These are phyloP conservation scores for Sula dactylatra DNA, from an alignment of 2,113 vertebrate species.

Conservation along the genomic window DNA sequence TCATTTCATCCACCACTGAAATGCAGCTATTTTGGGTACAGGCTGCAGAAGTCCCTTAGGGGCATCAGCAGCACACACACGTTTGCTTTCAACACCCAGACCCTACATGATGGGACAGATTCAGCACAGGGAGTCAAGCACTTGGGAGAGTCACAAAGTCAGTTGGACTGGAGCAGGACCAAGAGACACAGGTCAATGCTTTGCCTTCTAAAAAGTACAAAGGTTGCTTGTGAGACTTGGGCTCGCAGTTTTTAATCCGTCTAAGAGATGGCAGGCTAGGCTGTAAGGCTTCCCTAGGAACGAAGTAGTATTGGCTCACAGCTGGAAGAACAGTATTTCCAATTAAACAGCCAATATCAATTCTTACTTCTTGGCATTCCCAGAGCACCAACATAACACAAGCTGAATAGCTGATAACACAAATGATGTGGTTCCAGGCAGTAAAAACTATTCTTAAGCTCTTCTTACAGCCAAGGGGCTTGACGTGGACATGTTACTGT, in stretches of 20 bases:
- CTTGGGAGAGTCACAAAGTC: not conserved
- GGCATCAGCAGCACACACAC: rapidly evolving
- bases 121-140: not conserved
- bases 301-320: rapidly evolving
- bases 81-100: not conserved
- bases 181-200: not conserved
- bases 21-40: not conserved
- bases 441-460: not conserved
- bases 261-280: not conserved
- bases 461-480: not conserved
- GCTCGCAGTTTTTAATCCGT: not conserved
- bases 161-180: not conserved
- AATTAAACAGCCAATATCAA: not conserved
- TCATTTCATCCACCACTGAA: not conserved
- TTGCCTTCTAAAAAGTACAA: not conserved
- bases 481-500: not conserved
- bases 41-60: not conserved
- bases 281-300: not conserved
- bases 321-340: not conserved
- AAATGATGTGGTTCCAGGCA: not conserved
- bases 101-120: not conserved
- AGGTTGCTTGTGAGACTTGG: not conserved
- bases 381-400: not conserved
- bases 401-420: not conserved
- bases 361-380: not conserved